Conservation (phyloP, 2,797 vertebrate genomes). For the Varecia variegata region DNA sequence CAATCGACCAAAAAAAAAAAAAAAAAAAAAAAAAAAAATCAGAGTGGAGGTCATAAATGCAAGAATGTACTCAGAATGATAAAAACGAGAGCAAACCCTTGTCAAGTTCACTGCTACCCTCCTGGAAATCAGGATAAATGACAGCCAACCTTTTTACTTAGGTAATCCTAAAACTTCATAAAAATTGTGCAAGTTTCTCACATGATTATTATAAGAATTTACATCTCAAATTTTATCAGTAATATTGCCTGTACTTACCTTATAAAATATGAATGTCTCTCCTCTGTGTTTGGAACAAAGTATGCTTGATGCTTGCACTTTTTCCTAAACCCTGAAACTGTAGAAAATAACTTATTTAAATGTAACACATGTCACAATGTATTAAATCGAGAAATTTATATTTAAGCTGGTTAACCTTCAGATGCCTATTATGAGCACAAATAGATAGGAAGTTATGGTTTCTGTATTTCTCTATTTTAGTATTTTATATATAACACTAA, state of each 20-base stretch:
- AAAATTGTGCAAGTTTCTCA: neutral
- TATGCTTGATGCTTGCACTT: neutral
- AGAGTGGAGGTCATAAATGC: neutral
- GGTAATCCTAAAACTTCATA: neutral
- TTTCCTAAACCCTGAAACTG: neutral
- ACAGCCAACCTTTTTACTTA: neutral
- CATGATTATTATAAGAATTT: neutral
- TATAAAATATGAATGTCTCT: neutral
- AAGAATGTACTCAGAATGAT: neutral
- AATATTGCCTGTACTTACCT: neutral
- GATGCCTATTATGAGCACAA: neutral
- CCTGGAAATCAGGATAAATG: neutral
- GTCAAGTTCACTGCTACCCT: neutral
- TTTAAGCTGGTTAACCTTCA: constrained; percentile 26
- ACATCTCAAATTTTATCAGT: neutral
- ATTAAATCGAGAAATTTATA: constrained; percentile 23
- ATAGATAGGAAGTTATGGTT: neutral
- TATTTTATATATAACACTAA: constrained; percentile 6
- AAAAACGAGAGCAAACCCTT: neutral
- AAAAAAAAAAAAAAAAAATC: neutral
- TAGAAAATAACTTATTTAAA: constrained; percentile 19
- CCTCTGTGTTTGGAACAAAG: neutral
- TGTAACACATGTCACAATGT: neutral
- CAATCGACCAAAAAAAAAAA: neutral
- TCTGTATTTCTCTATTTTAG: neutral